Evolutionary conservation across 2,888 invertebrate genomes (phyloP).

Genomic region (Tetragonula carbonaria): DNA sequence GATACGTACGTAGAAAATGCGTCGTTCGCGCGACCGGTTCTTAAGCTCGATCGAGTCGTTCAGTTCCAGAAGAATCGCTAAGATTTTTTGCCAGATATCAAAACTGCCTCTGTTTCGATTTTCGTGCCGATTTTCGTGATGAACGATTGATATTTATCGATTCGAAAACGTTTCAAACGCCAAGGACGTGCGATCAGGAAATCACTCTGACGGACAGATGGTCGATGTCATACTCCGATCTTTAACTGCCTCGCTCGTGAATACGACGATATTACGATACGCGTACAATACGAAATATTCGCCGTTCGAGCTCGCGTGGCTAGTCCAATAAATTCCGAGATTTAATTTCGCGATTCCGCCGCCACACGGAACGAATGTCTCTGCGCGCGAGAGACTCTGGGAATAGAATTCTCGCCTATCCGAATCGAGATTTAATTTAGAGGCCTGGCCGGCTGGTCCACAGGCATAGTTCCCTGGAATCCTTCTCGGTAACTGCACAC

Average conservation of each 20-base stretch:
- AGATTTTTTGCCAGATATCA: neutral
- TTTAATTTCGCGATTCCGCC: slow-evolving; percentile 53
- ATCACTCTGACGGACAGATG: neutral
- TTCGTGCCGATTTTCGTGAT: neutral
- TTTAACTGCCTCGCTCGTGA: neutral
- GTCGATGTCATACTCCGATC: neutral
- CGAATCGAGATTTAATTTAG: slow-evolving; percentile 66
- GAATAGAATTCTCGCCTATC: slow-evolving; percentile 61
- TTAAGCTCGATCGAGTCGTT: slow-evolving; percentile 4
- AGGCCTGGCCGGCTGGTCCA: slow-evolving; percentile 28
- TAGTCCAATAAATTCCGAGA: slow-evolving; percentile 44
- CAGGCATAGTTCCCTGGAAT: slow-evolving; percentile 35
- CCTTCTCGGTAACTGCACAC: slow-evolving; percentile 38
- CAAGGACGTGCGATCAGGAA: slow-evolving; percentile 45
- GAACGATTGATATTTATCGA: neutral
- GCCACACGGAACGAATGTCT: slow-evolving; percentile 26
- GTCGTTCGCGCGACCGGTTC: slow-evolving; percentile 5
- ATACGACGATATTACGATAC: neutral
- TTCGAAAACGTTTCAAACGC: slow-evolving; percentile 13
- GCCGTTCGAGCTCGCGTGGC: neutral
- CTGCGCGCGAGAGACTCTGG: neutral
- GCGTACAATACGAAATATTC: neutral
- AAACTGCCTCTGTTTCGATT: neutral
- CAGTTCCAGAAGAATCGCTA: neutral
- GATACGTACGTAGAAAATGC: slow-evolving; percentile 9